Evolutionary conservation across 2,113 vertebrate species (phyloP).

Genomic region (Chlamydotis undulata): DNA sequence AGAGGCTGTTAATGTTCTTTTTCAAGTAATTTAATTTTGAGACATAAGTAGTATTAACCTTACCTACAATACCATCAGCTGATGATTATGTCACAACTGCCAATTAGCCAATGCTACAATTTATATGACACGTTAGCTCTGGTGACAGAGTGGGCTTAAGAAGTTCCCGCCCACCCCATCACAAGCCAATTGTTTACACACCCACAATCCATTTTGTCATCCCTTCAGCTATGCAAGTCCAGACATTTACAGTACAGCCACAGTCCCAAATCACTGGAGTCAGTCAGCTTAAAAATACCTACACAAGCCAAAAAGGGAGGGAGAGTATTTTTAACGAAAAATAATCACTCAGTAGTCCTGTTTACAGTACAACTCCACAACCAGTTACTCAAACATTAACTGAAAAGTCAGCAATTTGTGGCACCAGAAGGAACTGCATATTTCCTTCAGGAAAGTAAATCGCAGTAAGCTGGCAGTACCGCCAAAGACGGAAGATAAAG

Average conservation of each 20-base stretch:
- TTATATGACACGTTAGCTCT: neutral
- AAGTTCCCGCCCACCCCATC: neutral
- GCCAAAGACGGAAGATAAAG: neutral
- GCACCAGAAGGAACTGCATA: neutral
- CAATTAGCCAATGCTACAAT: neutral
- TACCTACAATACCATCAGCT: neutral
- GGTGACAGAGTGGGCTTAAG: neutral
- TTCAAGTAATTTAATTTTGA: neutral
- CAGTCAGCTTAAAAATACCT: neutral
- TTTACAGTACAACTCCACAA: neutral
- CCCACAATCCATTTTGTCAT: neutral
- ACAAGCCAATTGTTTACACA: neutral
- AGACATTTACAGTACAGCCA: neutral
- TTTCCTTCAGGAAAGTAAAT: neutral
- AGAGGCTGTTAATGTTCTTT: neutral
- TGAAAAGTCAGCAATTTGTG: neutral
- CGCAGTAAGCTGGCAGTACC: neutral
- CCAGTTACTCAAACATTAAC: neutral
- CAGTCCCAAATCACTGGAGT: neutral
- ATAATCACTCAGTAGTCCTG: neutral
- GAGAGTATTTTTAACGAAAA: neutral
- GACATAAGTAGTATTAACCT: neutral
- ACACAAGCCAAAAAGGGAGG: neutral
- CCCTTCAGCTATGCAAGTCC: neutral
- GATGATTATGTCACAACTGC: neutral